Conservation (phyloP, 2,888 invertebrate species). For the Lordiphosa andalusiaca region DNA sequence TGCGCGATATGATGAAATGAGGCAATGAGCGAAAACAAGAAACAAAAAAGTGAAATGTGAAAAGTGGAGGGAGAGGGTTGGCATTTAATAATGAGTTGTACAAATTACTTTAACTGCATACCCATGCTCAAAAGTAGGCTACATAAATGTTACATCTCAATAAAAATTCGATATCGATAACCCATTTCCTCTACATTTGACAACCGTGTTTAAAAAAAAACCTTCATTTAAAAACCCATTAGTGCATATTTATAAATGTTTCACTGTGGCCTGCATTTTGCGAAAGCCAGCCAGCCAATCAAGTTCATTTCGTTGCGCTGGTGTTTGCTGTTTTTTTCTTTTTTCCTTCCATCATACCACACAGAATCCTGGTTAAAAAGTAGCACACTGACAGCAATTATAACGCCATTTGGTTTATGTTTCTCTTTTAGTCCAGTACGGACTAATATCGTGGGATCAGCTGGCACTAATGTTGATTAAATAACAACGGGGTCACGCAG, state of each 20-base stretch:
- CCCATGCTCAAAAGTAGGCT: neutral
- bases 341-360: too few species aligned
- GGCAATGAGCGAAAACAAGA: slow-evolving; percentile 16
- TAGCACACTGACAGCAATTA: slow-evolving; percentile 52
- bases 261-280: neutral
- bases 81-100: too few species aligned
- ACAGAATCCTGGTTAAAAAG: slow-evolving; percentile 34
- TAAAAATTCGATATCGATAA: neutral
- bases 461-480: slow-evolving; percentile 71
- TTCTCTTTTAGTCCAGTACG: neutral
- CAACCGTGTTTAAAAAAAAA: neutral
- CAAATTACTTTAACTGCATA: too few species aligned
- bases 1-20: slow-evolving; percentile 46
- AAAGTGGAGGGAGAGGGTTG: neutral
- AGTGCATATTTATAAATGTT: neutral
- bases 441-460: neutral
- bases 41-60: neutral
- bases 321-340: too few species aligned
- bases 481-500: slow-evolving; percentile 47
- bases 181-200: neutral
- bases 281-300: neutral
- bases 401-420: slow-evolving; percentile 53
- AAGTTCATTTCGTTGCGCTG: neutral
- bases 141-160: too few species aligned
- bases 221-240: neutral